A percentile compares a stretch with the other conserved stretches of the same genome.
Evolutionary conservation across 2,797 vertebrate genomes (phyloP).

Genomic region (Orientallactaga sibirica): DNA sequence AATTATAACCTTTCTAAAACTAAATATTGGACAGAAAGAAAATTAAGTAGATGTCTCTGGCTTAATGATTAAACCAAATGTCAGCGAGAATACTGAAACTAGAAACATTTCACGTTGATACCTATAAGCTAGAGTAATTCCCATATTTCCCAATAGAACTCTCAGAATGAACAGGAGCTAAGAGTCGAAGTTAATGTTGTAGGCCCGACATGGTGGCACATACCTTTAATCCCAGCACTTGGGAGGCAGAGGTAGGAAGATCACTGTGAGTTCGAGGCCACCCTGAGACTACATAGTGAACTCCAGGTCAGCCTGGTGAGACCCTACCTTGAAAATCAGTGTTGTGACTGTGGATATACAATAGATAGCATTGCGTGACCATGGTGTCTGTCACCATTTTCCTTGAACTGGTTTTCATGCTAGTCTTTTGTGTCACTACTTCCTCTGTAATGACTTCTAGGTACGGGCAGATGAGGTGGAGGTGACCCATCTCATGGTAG

Average conservation of each 20-base stretch:
- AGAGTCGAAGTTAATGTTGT: neutral
- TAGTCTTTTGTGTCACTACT: too few species aligned
- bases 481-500: too few species aligned
- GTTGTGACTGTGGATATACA: neutral
- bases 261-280: too few species aligned
- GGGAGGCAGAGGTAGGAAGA: too few species aligned
- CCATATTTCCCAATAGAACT: neutral
- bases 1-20: constrained; percentile 19
- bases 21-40: constrained; percentile 45
- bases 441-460: too few species aligned
- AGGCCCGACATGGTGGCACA: too few species aligned
- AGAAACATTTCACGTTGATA: neutral
- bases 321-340: neutral
- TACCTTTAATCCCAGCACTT: too few species aligned
- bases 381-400: too few species aligned
- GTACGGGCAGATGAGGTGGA: too few species aligned
- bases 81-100: neutral
- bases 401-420: too few species aligned
- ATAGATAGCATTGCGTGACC: neutral
- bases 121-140: constrained; percentile 24
- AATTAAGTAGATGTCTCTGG: constrained; percentile 50
- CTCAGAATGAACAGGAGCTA: neutral
- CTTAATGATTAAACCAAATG: constrained; percentile 43
- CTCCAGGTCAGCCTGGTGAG: too few species aligned
- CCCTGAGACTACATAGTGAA: too few species aligned